Evolutionary conservation across 1,140 invertebrate genomes (phyloP), one percentile per base, ranked within the genome.

Genomic region (Drosophila suzukii): DNA sequence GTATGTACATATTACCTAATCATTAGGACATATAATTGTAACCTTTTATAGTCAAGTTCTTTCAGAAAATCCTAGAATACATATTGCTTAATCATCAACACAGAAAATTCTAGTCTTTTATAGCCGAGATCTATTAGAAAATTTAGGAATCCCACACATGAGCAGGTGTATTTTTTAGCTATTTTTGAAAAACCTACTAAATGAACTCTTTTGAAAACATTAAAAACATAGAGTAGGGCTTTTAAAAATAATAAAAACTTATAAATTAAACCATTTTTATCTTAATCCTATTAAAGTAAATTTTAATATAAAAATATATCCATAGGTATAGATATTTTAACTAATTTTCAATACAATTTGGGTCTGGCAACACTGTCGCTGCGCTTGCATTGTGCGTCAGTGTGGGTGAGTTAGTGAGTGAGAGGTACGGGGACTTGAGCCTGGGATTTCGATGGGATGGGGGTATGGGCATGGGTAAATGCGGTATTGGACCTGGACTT

Each of bases 391-490:
- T 34, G 49, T 63, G 39, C 4, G 32, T 30, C 17, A 50, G 46
- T 65, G 65, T 63, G 60, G 60, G 59, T 66, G 46, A 34, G 44
- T 34, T 1, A 12, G 56, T 30, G 63, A 50, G 59, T 50, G 44
- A 34, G 63, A 50, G 60, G 60, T 15, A 24, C 38, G 60, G 32
- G 32, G 59, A 50, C 61, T 55, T 51, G 57, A 66, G 49, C 77
- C 62, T 62, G 76, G 54, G 67, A 60, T 51, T 77, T 65, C 12
- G 44, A 60, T 62, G 54, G 54, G 30, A 50, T 50, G 50, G 50
- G 50, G 32, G 12, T 27, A 27, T 27, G 3, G 27, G 27, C 27
- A 36, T 15, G 13, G 24, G 27, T 36, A 20, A 12, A 36, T 12
- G 32, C 30, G 49, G 49, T 36, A 53, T 53, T 53, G 50, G 50